A percentile compares a stretch with the other conserved stretches of the same genome.
Evolutionary conservation across 2,888 invertebrate genomes (phyloP).

Genomic region (Ptilodon capucinus): DNA sequence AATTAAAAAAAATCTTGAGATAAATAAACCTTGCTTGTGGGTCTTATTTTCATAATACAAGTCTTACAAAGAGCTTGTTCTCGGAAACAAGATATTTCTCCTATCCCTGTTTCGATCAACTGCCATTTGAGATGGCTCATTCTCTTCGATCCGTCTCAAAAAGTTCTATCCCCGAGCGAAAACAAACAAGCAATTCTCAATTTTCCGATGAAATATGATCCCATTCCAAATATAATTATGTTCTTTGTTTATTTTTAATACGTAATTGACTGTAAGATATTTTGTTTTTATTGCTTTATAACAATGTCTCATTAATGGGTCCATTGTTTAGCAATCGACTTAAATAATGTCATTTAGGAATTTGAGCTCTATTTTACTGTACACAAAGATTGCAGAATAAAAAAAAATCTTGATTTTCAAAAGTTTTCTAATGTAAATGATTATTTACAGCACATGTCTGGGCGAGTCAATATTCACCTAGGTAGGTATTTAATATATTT

Average conservation of each 20-base stretch:
- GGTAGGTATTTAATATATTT: no score
- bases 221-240: slow-evolving; percentile 3
- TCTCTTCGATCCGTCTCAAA: slow-evolving; percentile 7
- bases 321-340: no score
- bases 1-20: no score
- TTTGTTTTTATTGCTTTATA: no score
- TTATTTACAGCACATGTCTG: no score
- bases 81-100: not conserved
- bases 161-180: slow-evolving; percentile 7
- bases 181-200: slow-evolving; percentile 10
- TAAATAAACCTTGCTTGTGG: no score
- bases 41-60: not conserved
- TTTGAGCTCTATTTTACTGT: no score
- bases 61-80: not conserved
- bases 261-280: not conserved
- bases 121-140: slow-evolving; percentile 11
- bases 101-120: slow-evolving; percentile 1
- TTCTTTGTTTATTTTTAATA: not conserved
- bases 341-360: not conserved
- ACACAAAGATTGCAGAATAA: no score
- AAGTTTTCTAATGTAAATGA: no score
- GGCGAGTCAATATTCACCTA: no score
- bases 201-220: slow-evolving; percentile 9
- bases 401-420: no score
- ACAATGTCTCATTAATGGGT: no score